These are phyloP conservation scores for Calliscelio sp. DNA, from an alignment of 2,888 invertebrate genomes.

Conservation along the genomic window DNA sequence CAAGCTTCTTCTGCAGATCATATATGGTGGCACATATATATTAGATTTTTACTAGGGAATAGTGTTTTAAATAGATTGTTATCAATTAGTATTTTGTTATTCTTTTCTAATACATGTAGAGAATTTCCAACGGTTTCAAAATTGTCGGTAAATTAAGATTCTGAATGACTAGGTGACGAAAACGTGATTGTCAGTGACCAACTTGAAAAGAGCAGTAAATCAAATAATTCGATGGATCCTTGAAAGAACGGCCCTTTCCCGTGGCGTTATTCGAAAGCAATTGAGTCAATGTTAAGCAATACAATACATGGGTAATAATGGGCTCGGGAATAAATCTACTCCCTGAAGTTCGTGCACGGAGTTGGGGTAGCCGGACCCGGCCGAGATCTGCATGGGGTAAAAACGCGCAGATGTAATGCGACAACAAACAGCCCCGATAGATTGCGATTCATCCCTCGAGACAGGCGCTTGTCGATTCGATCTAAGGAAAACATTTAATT, in stretches of 20 bases:
- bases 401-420: conserved; percentile 85
- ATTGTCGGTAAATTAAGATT: no score
- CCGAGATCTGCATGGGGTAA: conserved; percentile 79
- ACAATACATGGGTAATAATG: conserved; percentile 86
- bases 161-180: conserved; percentile 59
- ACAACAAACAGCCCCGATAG: conserved; percentile 84
- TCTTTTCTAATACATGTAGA: not conserved
- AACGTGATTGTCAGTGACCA: conserved; percentile 43
- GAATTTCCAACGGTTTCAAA: conserved; percentile 12
- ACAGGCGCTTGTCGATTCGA: conserved; percentile 47
- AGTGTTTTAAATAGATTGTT: no score
- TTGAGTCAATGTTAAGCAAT: conserved; percentile 86
- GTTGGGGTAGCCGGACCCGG: conserved; percentile 77
- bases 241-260: conserved; percentile 73
- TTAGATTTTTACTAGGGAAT: no score
- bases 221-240: conserved; percentile 85
- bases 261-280: conserved; percentile 85
- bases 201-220: conserved; percentile 84
- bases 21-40: no score
- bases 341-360: conserved; percentile 75
- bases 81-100: no score
- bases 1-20: no score
- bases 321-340: conserved; percentile 85
- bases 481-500: conserved; percentile 61
- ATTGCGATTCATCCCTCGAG: conserved; percentile 70